Evolutionary conservation across 2,888 invertebrate species (phyloP).

Genomic region (Troglohyphantes excavatus): DNA sequence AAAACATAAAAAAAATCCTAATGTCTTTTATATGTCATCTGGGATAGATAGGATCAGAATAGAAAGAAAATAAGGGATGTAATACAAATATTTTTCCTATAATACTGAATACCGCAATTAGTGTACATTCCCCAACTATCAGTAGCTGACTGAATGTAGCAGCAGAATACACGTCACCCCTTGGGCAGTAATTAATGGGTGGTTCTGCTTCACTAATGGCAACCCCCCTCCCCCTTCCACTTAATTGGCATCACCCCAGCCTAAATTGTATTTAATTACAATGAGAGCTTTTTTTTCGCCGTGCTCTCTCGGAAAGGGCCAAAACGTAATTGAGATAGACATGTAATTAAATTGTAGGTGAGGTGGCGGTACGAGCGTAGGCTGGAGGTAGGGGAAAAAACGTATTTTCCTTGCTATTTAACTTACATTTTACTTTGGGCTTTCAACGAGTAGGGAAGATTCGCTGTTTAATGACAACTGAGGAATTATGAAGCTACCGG

Average conservation of each 20-base stretch:
- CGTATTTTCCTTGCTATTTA: constrained; percentile 44
- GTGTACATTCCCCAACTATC: constrained; percentile 25
- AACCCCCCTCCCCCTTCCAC: constrained; percentile 59
- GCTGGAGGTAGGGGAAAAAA: neutral
- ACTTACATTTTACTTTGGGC: constrained; percentile 19
- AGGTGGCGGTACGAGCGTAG: constrained; percentile 61
- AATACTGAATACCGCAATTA: constrained; percentile 15
- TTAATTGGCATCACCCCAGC: constrained; percentile 77
- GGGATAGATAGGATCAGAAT: too few species aligned
- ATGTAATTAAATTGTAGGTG: constrained; percentile 76
- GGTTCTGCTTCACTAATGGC: constrained; percentile 78
- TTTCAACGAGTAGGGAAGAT: constrained; percentile 45
- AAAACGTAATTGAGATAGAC: constrained; percentile 70
- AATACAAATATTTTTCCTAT: neutral
- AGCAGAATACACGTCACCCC: constrained; percentile 50
- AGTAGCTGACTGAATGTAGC: constrained; percentile 25
- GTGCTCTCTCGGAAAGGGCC: constrained; percentile 56
- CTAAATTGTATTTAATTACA: constrained; percentile 79
- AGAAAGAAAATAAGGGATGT: too few species aligned
- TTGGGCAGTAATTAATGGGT: constrained; percentile 76
- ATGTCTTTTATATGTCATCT: too few species aligned
- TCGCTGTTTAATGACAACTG: constrained; percentile 18
- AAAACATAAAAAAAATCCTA: too few species aligned
- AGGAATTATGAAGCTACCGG: constrained; percentile 6
- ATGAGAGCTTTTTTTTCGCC: constrained; percentile 71